A percentile compares a stretch with the other conserved stretches of the same genome.
Conservation (phyloP, 2,888 invertebrate species). For the Chromoteleia sp. region DNA sequence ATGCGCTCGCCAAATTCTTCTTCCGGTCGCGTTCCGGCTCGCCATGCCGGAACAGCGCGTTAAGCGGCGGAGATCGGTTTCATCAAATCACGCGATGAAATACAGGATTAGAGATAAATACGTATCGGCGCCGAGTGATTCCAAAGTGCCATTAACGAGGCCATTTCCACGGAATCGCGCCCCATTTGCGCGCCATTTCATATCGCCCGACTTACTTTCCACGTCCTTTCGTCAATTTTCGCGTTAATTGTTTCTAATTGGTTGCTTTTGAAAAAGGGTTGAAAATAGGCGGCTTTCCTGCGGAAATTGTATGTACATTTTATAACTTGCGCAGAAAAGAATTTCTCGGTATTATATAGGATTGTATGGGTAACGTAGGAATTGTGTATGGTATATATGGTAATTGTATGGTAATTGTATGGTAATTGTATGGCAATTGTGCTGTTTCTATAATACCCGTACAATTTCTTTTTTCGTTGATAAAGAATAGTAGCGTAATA, state of each 20-base stretch:
- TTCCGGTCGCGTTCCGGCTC: slow-evolving; percentile 68
- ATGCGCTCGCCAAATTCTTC: slow-evolving; percentile 73
- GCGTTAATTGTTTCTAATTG: slow-evolving; percentile 43
- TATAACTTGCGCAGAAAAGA: too few relatives aligned
- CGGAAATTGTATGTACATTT: too few relatives aligned
- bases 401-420: too few relatives aligned
- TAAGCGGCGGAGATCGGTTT: slow-evolving; percentile 65
- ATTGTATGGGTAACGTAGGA: too few relatives aligned
- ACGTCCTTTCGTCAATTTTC: slow-evolving; percentile 48
- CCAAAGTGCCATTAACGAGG: slow-evolving; percentile 63
- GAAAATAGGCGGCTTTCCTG: too few relatives aligned
- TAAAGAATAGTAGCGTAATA: too few relatives aligned
- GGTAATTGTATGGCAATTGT: too few relatives aligned
- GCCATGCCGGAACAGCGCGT: slow-evolving; percentile 64
- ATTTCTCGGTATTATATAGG: too few relatives aligned
- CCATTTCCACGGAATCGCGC: slow-evolving; percentile 57
- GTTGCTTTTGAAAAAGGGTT: slow-evolving; percentile 18
- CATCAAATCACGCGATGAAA: slow-evolving; percentile 70
- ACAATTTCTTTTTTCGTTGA: too few relatives aligned
- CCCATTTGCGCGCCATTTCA: slow-evolving; percentile 46
- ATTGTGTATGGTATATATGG: too few relatives aligned
- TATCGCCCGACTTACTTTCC: slow-evolving; percentile 39
- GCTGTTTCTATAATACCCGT: too few relatives aligned
- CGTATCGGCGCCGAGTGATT: slow-evolving; percentile 62
- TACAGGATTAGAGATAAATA: slow-evolving; percentile 66